Evolutionary conservation across 1,140 invertebrate genomes (phyloP).

Genomic region (Rhizoglyphus robini): DNA sequence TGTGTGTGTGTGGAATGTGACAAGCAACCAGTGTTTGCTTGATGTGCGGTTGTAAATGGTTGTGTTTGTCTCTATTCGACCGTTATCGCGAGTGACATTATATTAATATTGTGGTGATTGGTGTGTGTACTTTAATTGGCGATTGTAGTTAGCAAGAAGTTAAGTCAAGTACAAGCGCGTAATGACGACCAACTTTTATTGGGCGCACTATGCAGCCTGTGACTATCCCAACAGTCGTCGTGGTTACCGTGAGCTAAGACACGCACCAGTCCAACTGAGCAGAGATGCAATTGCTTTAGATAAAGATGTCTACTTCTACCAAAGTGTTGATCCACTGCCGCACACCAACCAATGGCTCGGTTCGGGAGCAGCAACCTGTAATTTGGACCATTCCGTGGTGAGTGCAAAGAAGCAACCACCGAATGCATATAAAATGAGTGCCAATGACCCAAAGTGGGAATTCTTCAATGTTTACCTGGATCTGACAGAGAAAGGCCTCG

Average conservation of each 20-base stretch:
- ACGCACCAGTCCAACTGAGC: not conserved
- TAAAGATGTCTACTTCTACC: not conserved
- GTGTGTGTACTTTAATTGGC: too few relatives aligned
- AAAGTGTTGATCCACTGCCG: not conserved
- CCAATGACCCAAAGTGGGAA: constrained; percentile 43
- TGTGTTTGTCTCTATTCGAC: too few relatives aligned
- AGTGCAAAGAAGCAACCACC: not conserved
- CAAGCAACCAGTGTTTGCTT: too few relatives aligned
- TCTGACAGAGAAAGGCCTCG: constrained; percentile 39
- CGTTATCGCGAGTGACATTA: too few relatives aligned
- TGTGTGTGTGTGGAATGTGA: too few relatives aligned
- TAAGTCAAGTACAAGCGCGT: too few relatives aligned
- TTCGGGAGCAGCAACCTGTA: not conserved
- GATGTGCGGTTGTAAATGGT: too few relatives aligned
- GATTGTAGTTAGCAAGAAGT: too few relatives aligned
- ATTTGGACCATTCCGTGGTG: not conserved
- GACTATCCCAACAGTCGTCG: not conserved
- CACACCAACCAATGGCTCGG: not conserved
- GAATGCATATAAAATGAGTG: not conserved
- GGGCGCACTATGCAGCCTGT: too few relatives aligned
- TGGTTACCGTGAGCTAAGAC: not conserved
- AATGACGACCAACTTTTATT: too few relatives aligned
- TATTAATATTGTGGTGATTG: too few relatives aligned
- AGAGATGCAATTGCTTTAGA: not conserved
- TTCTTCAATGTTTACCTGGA: constrained; percentile 73